These are phyloP conservation scores for Leptobrachium leishanense DNA, from an alignment of 2,113 vertebrate genomes.

Conservation along the genomic window DNA sequence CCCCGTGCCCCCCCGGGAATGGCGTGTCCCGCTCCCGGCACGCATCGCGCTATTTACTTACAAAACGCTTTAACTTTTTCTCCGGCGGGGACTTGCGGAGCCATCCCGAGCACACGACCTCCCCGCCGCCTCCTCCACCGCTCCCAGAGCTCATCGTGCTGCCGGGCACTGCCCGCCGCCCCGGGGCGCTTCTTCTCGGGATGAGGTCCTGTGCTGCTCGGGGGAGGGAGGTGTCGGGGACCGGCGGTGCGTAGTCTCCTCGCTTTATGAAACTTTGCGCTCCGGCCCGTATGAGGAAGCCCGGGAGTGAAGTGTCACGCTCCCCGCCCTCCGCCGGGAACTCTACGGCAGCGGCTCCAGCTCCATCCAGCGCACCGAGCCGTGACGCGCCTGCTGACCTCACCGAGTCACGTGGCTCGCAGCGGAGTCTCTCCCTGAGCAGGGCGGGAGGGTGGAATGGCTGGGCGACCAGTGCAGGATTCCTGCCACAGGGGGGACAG, in stretches of 20 bases:
- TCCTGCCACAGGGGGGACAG: too few species aligned
- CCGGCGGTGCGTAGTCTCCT: not conserved
- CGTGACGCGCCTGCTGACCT: too few species aligned
- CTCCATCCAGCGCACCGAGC: not conserved
- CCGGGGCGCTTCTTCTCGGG: not conserved
- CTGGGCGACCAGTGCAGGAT: too few species aligned
- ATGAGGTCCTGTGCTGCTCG: too few species aligned
- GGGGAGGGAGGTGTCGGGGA: not conserved
- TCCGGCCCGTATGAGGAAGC: not conserved
- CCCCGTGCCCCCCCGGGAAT: not conserved
- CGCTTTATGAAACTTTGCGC: conserved; percentile 14
- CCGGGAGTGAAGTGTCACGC: not conserved
- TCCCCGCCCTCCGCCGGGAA: conserved; percentile 25
- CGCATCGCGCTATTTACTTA: conserved; percentile 72
- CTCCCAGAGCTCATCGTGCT: conserved; percentile 16
- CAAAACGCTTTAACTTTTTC: conserved; percentile 98
- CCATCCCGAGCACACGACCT: conserved; percentile 92
- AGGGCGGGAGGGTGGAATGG: not conserved
- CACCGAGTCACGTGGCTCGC: too few species aligned
- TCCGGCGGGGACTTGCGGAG: conserved; percentile 95
- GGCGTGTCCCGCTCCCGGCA: not conserved
- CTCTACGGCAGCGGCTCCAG: not conserved
- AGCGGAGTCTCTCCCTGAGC: not conserved
- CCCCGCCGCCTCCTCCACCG: conserved; percentile 72
- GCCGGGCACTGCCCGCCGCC: not conserved